Base-by-base conservation (phyloP, 2,113 vertebrate species). In the Brachyistius frenatus region DNA sequence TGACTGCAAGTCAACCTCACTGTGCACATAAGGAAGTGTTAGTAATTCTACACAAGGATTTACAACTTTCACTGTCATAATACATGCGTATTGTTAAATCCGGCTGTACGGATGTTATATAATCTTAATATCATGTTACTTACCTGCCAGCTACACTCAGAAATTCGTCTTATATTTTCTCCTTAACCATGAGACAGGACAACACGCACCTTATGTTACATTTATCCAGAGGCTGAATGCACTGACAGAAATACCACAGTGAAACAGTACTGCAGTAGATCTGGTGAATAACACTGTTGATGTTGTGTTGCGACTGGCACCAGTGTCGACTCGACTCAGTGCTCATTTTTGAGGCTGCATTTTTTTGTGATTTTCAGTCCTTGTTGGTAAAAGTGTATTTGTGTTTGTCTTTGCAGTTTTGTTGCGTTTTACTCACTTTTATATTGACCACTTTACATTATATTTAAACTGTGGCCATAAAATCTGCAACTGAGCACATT, bases 71-170 rank as follows among this genome's bases (percentile, higher is more conserved):
- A 41, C 41, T 11, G 41, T 23, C 23, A 23, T 23, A 23, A 23
- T 44, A 11, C 9, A 44, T 13, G 2, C 13, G 44, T 61, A 55
- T 52, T 52, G n/a, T 61, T 39, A 52, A 83, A 61, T 30, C 2
- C n/a, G 61, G 33, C 31, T 46, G 9, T 9, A 5, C 2, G 41
- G 2, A 53, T 30, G 23, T 64, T 62, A 75, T 13, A 44, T 62
- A 52, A 74, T 61, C 31, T 63, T 44, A 72, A 56, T 78, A 78
- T 87, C n/a, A 65, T 46, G 50, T 73, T 7, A 76, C 60, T 63
- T 6, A 69, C 41, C 49, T 54, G 63, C 37, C 35, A 62, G 47
- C 39, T 4, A 41, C 5, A 7, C 36, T 41, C 69, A 66, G 39
- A 15, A 63, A 60, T 61, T 50, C 44, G 47, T 52, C 32, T 11